Evolutionary conservation across 2,797 vertebrate genomes (phyloP).

Genomic region (Lophura swinhoii): DNA sequence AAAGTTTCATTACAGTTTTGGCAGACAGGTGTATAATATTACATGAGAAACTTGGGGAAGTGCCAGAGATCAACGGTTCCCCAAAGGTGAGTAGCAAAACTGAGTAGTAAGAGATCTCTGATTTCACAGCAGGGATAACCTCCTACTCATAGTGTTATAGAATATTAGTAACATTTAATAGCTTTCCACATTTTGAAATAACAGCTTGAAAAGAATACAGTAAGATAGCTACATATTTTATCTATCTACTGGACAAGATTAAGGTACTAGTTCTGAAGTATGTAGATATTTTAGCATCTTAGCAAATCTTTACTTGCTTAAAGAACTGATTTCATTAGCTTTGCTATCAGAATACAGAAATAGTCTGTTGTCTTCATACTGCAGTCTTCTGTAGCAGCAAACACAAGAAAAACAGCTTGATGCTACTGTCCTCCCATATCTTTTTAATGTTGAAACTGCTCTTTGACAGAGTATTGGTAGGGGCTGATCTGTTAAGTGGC

Average conservation of each 20-base stretch:
- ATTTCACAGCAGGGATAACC: neutral
- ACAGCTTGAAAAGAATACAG: neutral
- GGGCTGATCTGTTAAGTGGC: neutral
- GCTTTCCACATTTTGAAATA: neutral
- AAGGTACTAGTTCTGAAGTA: neutral
- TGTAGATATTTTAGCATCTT: neutral
- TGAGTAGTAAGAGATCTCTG: neutral
- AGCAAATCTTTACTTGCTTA: neutral
- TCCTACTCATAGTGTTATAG: neutral
- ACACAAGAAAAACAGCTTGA: neutral
- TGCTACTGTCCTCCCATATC: neutral
- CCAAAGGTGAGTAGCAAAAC: neutral
- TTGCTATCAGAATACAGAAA: neutral
- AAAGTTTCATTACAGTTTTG: neutral
- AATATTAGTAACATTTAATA: neutral
- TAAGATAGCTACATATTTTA: neutral
- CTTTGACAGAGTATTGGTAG: neutral
- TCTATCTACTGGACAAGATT: neutral
- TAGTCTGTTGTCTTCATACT: neutral
- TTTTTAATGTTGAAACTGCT: neutral
- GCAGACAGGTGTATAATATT: fast-evolving
- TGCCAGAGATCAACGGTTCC: neutral
- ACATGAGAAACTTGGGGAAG: neutral
- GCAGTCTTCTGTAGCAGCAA: neutral
- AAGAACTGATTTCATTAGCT: neutral